Evolutionary conservation across 2,888 invertebrate genomes (phyloP).

Genomic region (Phasia obesa): DNA sequence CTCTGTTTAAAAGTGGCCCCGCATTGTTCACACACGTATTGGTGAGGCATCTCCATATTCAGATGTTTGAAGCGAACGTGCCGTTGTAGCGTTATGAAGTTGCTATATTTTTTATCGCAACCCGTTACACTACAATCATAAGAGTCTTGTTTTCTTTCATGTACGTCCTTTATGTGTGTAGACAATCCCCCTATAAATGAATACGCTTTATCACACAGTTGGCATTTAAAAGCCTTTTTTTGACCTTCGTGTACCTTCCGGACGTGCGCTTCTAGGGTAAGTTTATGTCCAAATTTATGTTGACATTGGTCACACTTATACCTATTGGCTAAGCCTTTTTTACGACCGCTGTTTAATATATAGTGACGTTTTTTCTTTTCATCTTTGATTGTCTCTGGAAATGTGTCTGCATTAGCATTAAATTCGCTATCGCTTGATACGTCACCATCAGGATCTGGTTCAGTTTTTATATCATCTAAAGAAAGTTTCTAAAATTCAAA

Average conservation of each 20-base stretch:
- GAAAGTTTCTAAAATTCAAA: neutral
- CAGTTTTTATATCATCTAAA: slow-evolving; percentile 34
- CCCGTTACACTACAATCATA: slow-evolving; percentile 77
- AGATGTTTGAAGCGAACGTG: slow-evolving; percentile 79
- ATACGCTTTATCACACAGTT: slow-evolving; percentile 79
- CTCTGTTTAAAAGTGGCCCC: slow-evolving; percentile 80
- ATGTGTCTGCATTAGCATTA: neutral
- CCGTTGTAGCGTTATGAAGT: slow-evolving; percentile 78
- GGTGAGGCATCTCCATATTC: slow-evolving; percentile 64
- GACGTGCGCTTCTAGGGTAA: slow-evolving; percentile 77
- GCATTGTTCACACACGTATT: slow-evolving; percentile 80
- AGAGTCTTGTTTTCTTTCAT: slow-evolving; percentile 74
- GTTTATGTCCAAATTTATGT: slow-evolving; percentile 77
- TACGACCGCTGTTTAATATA: slow-evolving; percentile 66
- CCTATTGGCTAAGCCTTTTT: slow-evolving; percentile 74
- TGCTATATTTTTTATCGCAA: slow-evolving; percentile 79
- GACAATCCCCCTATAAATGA: slow-evolving; percentile 79
- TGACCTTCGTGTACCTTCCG: slow-evolving; percentile 79
- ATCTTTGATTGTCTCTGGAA: neutral
- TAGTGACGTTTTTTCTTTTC: slow-evolving; percentile 53
- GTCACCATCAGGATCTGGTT: slow-evolving; percentile 1
- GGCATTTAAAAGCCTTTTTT: slow-evolving; percentile 78
- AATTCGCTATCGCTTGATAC: slow-evolving; percentile 23
- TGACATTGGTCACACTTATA: slow-evolving; percentile 76
- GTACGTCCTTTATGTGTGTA: slow-evolving; percentile 79